phyloP scores from a whole-genome alignment of 2,888 invertebrate genomes.

The Bruchidius siliquastri region DNA sequence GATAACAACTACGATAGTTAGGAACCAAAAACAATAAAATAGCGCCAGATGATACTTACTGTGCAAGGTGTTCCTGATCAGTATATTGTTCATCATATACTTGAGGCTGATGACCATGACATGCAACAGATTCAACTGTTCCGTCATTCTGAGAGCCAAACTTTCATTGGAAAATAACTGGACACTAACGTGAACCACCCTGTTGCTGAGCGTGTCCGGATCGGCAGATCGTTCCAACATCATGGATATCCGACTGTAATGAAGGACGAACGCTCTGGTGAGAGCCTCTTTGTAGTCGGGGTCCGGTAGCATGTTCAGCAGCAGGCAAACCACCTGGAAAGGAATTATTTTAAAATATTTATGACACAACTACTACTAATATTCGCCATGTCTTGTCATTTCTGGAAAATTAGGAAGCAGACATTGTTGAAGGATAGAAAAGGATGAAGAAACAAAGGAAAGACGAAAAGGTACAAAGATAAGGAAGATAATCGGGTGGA shows the following conservation, averaged over 20 bases:
- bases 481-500: no score
- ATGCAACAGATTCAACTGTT: conserved; percentile 82
- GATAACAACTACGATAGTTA: no score
- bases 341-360: conserved; percentile 26
- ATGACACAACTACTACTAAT: no score
- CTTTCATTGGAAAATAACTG: conserved; percentile 93
- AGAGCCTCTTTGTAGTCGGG: conserved; percentile 92
- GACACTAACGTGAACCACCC: conserved; percentile 96
- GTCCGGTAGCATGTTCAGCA: conserved; percentile 93
- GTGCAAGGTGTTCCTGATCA: conserved; percentile 81
- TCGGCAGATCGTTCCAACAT: conserved; percentile 82
- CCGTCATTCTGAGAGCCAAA: conserved; percentile 85
- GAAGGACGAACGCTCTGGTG: conserved; percentile 90
- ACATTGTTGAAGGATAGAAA: no score
- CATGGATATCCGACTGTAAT: conserved; percentile 91
- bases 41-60: conserved; percentile 54
- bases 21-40: no score
- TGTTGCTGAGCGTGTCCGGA: conserved; percentile 88
- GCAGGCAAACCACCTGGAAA: conserved; percentile 70
- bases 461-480: no score
- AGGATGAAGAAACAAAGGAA: no score
- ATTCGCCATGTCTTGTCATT: no score
- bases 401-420: no score
- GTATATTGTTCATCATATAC: conserved; percentile 89
- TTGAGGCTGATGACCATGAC: conserved; percentile 88